Conservation (phyloP, 1,140 invertebrate genomes). For the Macrobrachium rosenbergii region DNA sequence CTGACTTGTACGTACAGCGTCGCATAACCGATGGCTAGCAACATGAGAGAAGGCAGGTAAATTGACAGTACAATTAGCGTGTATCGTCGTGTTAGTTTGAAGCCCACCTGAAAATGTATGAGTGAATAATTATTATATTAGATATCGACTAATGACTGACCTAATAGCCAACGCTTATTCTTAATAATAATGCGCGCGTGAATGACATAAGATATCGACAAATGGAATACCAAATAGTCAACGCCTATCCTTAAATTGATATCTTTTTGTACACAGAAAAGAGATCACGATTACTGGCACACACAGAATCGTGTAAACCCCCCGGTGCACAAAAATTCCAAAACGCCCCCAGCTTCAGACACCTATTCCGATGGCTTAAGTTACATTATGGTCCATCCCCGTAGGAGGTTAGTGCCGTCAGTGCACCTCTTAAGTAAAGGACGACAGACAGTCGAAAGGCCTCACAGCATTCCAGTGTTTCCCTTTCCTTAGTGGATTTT, state of each 20-base stretch:
- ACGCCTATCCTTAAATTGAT: neutral
- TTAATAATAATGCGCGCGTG: neutral
- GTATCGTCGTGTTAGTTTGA: slow-evolving; percentile 5
- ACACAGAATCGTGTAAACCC: too few relatives aligned
- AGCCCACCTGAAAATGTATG: neutral
- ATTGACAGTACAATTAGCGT: neutral
- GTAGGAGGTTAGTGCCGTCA: too few relatives aligned
- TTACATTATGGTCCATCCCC: too few relatives aligned
- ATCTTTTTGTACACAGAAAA: neutral
- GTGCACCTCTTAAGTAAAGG: too few relatives aligned
- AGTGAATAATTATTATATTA: neutral
- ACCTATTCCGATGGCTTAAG: too few relatives aligned
- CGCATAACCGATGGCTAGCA: neutral
- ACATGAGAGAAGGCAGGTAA: slow-evolving; percentile 2
- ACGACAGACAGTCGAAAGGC: too few relatives aligned
- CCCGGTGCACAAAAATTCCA: too few relatives aligned
- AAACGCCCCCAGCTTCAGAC: too few relatives aligned
- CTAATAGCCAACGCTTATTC: neutral
- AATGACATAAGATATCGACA: neutral
- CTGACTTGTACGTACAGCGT: neutral
- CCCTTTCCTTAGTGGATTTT: too few relatives aligned
- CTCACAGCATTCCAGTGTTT: too few relatives aligned
- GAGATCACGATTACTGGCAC: too few relatives aligned
- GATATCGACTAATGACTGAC: neutral
- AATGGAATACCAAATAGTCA: neutral